Evolutionary conservation across 2,797 vertebrate species (phyloP), one percentile per base, ranked within the genome.

Genomic region (Malurus splendens): DNA sequence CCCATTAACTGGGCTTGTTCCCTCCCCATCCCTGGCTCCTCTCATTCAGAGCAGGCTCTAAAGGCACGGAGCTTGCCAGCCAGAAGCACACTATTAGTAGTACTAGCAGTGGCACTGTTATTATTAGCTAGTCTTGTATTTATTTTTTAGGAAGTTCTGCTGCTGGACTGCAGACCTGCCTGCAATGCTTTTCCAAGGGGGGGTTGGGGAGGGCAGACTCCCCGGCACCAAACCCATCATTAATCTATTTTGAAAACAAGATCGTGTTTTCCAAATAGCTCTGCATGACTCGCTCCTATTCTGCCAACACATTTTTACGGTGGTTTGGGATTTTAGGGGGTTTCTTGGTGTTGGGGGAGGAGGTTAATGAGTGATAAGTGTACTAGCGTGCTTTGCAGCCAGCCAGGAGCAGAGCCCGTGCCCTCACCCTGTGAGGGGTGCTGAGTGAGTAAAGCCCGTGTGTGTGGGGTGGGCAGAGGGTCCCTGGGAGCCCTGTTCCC

Each of bases 241-340:
- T 87, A 80, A 93, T 65, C 93, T 94, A 90, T 88, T 82, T 73
- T 93, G 90, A 86, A 90, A 64, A 64, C 47, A 61, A 96, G 92
- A 68, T 94, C 62, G 39, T 93, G 93, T 86, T 94, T 96, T 95
- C 90, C 95, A 94, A 94, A 96, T 94, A 96, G 25, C 87, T 4
- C 60, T 94, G 74, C 55, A 13, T 70, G 66, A 64, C 89, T 92
- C 18, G 66, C 88, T 74, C 11, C 56, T 19, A 3, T 33, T 19
- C 55, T 60, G 54, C 87, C 87, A 79, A 65, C 71, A 83, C 51
- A 91, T 90, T 89, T 93, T 86, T 75, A 74, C 61, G 92, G 92
- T 75, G 70, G 87, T 93, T 95, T 90, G 70, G 92, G 94, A 94
- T 78, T 95, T 94, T 95, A 94, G 93, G 94, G 94, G 80, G 66